Percentiles rank a stretch among this genome's conserved stretches.
Evolutionary conservation across 2,797 vertebrate species (phyloP).

Genomic region (Dermochelys coriacea): DNA sequence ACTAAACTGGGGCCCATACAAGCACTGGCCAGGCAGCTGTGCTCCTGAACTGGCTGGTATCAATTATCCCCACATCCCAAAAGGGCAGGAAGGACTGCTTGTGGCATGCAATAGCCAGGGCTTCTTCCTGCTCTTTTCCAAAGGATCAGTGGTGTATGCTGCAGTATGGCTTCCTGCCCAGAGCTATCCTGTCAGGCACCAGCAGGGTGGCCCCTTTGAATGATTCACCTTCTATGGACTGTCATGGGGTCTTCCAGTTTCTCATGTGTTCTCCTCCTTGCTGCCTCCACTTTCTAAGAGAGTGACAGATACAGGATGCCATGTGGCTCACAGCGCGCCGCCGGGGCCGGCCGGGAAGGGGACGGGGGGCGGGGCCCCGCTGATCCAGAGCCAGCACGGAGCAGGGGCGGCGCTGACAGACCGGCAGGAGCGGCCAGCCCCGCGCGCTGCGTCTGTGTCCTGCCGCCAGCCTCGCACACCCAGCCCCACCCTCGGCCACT

Average conservation of each 20-base stretch:
- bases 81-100: too few relatives aligned
- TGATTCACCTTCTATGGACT: neutral
- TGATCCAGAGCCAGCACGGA: too few relatives aligned
- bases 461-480: too few relatives aligned
- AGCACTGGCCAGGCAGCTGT: neutral
- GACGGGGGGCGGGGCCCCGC: too few relatives aligned
- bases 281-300: neutral
- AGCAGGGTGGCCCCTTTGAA: neutral
- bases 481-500: too few relatives aligned
- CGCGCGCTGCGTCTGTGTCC: too few relatives aligned
- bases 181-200: neutral
- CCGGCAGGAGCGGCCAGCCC: too few relatives aligned
- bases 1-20: neutral
- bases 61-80: neutral
- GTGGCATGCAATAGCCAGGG: neutral
- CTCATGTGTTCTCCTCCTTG: fast-evolving
- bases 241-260: neutral
- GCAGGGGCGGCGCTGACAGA: too few relatives aligned
- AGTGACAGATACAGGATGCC: neutral
- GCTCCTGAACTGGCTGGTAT: neutral
- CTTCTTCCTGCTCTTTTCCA: neutral
- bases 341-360: too few relatives aligned
- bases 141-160: neutral
- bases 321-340: neutral
- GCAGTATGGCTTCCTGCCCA: neutral